Conservation (phyloP, 2,113 vertebrate genomes). For the Leptobrachium ailaonicum region DNA sequence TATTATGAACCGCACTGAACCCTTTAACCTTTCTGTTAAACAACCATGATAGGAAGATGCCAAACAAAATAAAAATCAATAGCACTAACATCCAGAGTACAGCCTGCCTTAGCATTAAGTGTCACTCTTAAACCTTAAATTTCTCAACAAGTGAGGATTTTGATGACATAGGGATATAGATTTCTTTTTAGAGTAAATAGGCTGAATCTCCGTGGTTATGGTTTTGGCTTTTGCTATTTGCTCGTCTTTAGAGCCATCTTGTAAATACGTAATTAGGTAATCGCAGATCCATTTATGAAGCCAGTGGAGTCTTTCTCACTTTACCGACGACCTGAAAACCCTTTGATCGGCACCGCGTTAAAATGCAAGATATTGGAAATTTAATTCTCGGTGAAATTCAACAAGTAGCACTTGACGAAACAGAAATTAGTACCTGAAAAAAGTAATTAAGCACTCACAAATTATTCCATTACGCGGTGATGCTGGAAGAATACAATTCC, state of each 20-base stretch:
- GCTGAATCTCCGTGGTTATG: conserved; percentile 8
- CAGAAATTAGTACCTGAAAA: neutral
- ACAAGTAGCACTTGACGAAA: neutral
- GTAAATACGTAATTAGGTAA: conserved; percentile 41
- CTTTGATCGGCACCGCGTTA: conserved; percentile 20
- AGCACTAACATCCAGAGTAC: conserved; percentile 13
- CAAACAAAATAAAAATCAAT: conserved; percentile 43
- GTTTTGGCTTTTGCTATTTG: conserved; percentile 27
- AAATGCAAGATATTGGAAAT: conserved; percentile 13
- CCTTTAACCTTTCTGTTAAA: conserved; percentile 33
- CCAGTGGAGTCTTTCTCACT: conserved; percentile 7
- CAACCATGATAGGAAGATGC: conserved; percentile 30
- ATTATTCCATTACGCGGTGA: neutral
- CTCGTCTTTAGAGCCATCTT: conserved; percentile 32
- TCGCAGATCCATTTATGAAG: conserved; percentile 23
- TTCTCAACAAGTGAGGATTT: conserved; percentile 32
- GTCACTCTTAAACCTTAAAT: conserved; percentile 30
- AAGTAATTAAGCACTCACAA: neutral
- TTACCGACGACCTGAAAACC: conserved; percentile 28
- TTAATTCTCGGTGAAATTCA: neutral
- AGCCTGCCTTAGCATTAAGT: conserved; percentile 5
- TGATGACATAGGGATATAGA: conserved; percentile 36
- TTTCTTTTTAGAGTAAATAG: conserved; percentile 22
- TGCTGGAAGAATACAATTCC: too few species aligned
- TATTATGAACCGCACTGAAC: neutral